Conservation (phyloP, 2,113 vertebrate genomes). For the Caloenas nicobarica region DNA sequence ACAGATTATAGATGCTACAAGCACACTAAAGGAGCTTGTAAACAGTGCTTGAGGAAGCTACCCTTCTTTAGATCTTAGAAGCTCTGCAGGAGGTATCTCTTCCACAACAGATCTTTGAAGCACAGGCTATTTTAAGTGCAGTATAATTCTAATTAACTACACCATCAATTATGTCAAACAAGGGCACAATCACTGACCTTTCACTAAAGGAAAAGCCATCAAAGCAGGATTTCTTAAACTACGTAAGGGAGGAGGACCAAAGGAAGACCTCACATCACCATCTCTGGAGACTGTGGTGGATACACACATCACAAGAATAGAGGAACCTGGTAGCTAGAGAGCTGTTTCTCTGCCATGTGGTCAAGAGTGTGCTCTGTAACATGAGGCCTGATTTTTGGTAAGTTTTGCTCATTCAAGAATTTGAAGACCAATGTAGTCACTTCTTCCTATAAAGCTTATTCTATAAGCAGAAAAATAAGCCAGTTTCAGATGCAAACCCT, state of each 20-base stretch:
- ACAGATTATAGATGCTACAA: background rate
- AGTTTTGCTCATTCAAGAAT: background rate
- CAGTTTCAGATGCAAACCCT: background rate
- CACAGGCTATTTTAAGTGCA: constrained; percentile 11
- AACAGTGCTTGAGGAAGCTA: constrained; percentile 39
- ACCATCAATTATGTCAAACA: constrained; percentile 60
- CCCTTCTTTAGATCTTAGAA: constrained; percentile 39
- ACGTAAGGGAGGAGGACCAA: background rate
- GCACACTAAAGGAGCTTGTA: constrained; percentile 5
- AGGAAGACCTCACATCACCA: background rate
- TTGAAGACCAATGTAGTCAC: background rate
- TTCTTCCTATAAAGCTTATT: background rate
- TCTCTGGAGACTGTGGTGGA: constrained; percentile 5
- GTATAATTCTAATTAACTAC: constrained; percentile 58
- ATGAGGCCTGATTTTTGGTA: background rate
- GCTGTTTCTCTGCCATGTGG: background rate
- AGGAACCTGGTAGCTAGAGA: background rate
- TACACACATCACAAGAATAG: background rate
- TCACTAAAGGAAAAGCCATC: constrained; percentile 42
- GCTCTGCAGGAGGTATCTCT: constrained; percentile 43
- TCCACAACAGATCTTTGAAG: constrained; percentile 23
- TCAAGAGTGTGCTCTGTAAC: background rate
- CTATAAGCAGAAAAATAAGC: background rate
- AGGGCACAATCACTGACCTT: constrained; percentile 46
- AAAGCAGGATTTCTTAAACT: constrained; percentile 16